Conservation (phyloP, 2,797 vertebrate species). For the Picus viridis region DNA sequence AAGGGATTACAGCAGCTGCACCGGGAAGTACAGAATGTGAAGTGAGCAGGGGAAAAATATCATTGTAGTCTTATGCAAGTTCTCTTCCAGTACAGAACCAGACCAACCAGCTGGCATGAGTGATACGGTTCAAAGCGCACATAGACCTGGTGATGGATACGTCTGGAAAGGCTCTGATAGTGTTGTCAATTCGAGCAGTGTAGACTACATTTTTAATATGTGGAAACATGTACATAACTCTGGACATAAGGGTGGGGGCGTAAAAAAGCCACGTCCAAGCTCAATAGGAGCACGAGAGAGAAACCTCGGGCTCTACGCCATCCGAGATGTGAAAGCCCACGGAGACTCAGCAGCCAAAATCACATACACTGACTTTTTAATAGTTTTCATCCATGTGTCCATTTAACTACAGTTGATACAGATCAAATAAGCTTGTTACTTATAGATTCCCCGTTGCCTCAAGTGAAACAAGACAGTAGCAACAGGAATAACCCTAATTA, state of each 20-base stretch:
- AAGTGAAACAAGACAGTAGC: slow-evolving; percentile 51
- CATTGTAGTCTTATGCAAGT: background rate
- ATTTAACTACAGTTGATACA: slow-evolving; percentile 53
- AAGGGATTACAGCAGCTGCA: background rate
- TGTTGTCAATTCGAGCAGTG: background rate
- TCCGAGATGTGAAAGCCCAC: slow-evolving; percentile 67
- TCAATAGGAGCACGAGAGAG: slow-evolving; percentile 64
- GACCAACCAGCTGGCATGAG: background rate
- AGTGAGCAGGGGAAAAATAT: background rate
- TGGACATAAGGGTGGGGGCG: slow-evolving; percentile 70
- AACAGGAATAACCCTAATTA: slow-evolving; percentile 57
- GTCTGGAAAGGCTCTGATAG: slow-evolving; percentile 15
- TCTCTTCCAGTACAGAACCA: background rate
- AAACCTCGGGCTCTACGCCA: slow-evolving; percentile 67
- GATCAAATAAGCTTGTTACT: slow-evolving; percentile 66
- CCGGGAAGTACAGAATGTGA: background rate
- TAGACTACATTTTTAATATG: slow-evolving; percentile 42
- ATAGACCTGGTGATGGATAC: background rate
- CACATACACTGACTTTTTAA: slow-evolving; percentile 58
- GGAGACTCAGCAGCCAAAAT: slow-evolving; percentile 63
- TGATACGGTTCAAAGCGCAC: background rate
- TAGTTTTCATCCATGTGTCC: slow-evolving; percentile 68
- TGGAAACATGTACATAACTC: slow-evolving; percentile 48
- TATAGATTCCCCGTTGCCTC: slow-evolving; percentile 54
- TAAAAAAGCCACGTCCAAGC: slow-evolving; percentile 71